These are phyloP conservation scores for Actenoides hombroni DNA, from an alignment of 2,113 vertebrate genomes.

Conservation along the genomic window DNA sequence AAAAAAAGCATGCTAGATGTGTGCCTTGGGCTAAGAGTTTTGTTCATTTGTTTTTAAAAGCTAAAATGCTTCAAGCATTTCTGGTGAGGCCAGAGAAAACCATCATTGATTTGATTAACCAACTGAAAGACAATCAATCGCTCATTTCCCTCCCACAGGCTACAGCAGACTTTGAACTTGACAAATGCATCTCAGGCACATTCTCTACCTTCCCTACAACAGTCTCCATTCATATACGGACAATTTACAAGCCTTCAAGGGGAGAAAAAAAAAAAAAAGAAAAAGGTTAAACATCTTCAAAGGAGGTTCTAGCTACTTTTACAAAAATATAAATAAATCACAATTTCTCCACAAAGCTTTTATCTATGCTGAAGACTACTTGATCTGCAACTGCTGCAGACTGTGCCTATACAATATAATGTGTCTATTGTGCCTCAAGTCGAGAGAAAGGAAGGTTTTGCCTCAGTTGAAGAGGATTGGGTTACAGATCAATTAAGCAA, in stretches of 20 bases:
- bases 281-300: not conserved
- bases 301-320: not conserved
- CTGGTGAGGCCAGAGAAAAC: not conserved
- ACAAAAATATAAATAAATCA: not conserved
- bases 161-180: not conserved
- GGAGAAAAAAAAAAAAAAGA: no score
- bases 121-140: not conserved
- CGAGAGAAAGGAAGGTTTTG: no score
- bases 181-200: not conserved
- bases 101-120: not conserved
- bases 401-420: not conserved
- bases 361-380: not conserved
- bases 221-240: not conserved
- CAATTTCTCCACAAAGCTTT: not conserved
- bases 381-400: not conserved
- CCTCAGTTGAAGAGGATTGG: no score
- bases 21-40: not conserved
- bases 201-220: not conserved
- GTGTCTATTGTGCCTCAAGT: no score
- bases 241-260: not conserved
- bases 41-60: not conserved
- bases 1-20: rapidly evolving
- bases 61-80: not conserved
- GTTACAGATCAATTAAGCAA: no score
- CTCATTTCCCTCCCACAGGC: not conserved